phyloP scores from a whole-genome alignment of 2,113 vertebrate genomes.

The Tonatia bakeri region DNA sequence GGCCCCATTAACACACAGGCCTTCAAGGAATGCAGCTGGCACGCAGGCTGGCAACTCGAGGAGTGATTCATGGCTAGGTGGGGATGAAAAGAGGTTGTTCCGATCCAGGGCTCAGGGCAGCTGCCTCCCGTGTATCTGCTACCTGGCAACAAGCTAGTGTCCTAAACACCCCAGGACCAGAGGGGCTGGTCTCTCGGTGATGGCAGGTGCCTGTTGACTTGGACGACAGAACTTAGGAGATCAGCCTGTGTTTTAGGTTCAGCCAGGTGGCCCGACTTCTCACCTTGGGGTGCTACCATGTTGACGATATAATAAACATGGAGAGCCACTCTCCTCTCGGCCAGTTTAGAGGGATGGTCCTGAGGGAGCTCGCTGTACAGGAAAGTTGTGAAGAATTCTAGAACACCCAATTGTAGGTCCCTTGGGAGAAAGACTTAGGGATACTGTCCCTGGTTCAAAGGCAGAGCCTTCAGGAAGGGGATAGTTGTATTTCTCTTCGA shows the following conservation, averaged over 20 bases:
- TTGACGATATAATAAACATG: background rate
- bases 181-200: background rate
- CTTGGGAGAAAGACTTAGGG: background rate
- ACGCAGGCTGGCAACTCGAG: conserved; percentile 14
- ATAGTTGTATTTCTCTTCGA: no score
- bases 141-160: background rate
- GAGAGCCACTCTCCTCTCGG: background rate
- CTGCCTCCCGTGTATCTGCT: background rate
- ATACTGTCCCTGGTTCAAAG: background rate
- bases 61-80: conserved; percentile 28
- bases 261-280: background rate
- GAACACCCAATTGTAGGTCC: background rate
- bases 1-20: conserved; percentile 60
- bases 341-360: background rate
- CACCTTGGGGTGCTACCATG: background rate
- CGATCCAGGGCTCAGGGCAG: background rate
- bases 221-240: background rate
- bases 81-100: background rate
- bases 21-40: conserved; percentile 64
- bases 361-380: background rate
- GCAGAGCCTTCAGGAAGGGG: background rate
- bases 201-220: rapidly evolving
- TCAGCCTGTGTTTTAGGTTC: background rate
- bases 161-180: rapidly evolving
- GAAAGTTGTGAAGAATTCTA: background rate